Percentiles rank a stretch among this genome's conserved stretches.
phyloP scores from a whole-genome alignment of 2,797 vertebrate genomes.

The Pseudotriccus pelzelni region DNA sequence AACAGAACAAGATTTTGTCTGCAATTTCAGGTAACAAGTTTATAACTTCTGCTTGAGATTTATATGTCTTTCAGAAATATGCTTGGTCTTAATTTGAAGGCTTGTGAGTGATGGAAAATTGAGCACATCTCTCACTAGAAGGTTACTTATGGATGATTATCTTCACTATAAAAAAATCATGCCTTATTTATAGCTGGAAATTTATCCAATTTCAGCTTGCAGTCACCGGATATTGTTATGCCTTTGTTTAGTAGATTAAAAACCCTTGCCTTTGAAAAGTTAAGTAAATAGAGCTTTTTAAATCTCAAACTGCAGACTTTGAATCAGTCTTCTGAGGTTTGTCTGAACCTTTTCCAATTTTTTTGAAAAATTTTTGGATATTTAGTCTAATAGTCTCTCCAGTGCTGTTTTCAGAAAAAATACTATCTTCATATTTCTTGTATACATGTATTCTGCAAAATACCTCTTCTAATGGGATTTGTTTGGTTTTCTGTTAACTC shows the following conservation, averaged over 20 bases:
- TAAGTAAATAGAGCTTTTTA: neutral
- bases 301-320: neutral
- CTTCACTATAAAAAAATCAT: neutral
- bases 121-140: neutral
- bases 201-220: neutral
- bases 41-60: neutral
- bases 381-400: neutral
- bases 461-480: neutral
- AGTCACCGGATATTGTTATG: neutral
- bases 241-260: constrained; percentile 37
- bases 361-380: neutral
- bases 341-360: constrained; percentile 13
- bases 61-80: neutral
- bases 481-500: neutral
- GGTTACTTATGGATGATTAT: neutral
- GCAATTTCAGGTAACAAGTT: neutral
- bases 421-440: neutral
- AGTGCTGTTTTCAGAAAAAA: neutral
- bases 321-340: neutral
- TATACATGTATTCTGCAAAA: neutral
- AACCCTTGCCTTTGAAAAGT: constrained; percentile 23
- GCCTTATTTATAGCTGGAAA: neutral
- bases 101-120: neutral
- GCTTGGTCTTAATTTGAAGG: neutral
- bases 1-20: neutral